Evolutionary conservation across 2,797 vertebrate genomes (phyloP).

Genomic region (Nasua narica): DNA sequence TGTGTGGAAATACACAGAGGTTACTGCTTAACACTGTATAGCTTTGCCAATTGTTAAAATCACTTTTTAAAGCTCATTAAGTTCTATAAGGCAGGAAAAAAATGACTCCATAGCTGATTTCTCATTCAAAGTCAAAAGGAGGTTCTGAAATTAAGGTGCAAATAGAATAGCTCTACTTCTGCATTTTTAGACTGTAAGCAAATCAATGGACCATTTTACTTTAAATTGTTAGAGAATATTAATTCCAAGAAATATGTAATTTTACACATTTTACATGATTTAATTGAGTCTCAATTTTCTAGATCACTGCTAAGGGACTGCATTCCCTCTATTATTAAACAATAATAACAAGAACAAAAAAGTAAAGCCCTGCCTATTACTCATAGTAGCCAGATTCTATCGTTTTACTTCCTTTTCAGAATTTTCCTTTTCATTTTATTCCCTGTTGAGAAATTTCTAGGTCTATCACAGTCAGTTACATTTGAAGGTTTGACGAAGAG

Average conservation of each 20-base stretch:
- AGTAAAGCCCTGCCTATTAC: neutral
- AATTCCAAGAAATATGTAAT: neutral
- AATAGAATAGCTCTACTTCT: neutral
- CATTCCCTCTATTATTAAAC: neutral
- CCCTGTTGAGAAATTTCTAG: neutral
- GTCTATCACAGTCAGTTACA: neutral
- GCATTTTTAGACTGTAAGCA: conserved; percentile 14
- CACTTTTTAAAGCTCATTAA: conserved; percentile 21
- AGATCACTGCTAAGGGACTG: neutral
- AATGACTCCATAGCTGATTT: neutral
- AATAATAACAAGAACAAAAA: neutral
- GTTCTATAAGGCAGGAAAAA: conserved; percentile 6
- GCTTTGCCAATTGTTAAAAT: neutral
- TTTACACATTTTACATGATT: neutral
- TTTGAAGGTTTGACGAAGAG: neutral
- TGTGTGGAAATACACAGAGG: neutral
- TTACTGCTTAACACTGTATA: neutral
- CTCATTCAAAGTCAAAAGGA: conserved; percentile 23
- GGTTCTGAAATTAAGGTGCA: conserved; percentile 21
- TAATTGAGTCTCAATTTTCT: neutral
- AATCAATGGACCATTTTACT: neutral
- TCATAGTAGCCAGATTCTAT: neutral
- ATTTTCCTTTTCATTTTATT: neutral
- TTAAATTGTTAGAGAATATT: conserved; percentile 18
- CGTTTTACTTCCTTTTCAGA: neutral